Conservation (phyloP, 2,888 invertebrate genomes). For the Tyria jacobaeae region DNA sequence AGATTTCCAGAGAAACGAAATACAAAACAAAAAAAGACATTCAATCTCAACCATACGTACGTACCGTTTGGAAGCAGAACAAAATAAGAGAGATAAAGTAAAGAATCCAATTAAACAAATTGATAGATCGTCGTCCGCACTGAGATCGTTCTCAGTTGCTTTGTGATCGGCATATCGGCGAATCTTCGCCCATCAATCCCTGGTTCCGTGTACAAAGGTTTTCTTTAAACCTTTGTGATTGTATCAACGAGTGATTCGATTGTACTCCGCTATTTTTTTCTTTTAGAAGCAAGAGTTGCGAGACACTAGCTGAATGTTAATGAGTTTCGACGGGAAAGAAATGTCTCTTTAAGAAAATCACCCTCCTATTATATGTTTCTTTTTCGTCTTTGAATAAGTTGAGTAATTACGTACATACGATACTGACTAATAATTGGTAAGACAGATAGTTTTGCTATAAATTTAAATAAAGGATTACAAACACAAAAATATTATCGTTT, state of each 20-base stretch:
- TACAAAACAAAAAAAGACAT: slow-evolving; percentile 65
- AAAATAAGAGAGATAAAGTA: slow-evolving; percentile 72
- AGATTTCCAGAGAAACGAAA: slow-evolving; percentile 7
- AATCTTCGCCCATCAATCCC: slow-evolving; percentile 70
- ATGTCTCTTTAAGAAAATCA: not conserved
- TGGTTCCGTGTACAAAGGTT: slow-evolving; percentile 62
- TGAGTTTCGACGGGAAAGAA: slow-evolving; percentile 24
- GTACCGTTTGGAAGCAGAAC: slow-evolving; percentile 65
- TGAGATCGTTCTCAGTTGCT: slow-evolving; percentile 46
- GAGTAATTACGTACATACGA: not conserved
- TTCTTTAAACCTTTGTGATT: slow-evolving; percentile 64
- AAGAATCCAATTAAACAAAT: slow-evolving; percentile 83
- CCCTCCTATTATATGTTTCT: not conserved
- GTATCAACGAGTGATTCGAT: slow-evolving; percentile 53
- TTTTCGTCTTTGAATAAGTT: not conserved
- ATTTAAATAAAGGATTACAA: no score
- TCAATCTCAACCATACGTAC: slow-evolving; percentile 75
- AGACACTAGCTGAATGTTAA: slow-evolving; percentile 33
- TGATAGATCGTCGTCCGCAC: slow-evolving; percentile 74
- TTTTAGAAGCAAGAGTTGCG: slow-evolving; percentile 30
- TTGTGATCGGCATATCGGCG: slow-evolving; percentile 76
- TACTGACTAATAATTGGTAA: not conserved
- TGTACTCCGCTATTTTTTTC: slow-evolving; percentile 39
- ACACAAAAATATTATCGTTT: no score
- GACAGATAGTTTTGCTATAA: no score